Base-by-base conservation (phyloP, 2,797 vertebrate species). In the Anguilla megastoma region DNA sequence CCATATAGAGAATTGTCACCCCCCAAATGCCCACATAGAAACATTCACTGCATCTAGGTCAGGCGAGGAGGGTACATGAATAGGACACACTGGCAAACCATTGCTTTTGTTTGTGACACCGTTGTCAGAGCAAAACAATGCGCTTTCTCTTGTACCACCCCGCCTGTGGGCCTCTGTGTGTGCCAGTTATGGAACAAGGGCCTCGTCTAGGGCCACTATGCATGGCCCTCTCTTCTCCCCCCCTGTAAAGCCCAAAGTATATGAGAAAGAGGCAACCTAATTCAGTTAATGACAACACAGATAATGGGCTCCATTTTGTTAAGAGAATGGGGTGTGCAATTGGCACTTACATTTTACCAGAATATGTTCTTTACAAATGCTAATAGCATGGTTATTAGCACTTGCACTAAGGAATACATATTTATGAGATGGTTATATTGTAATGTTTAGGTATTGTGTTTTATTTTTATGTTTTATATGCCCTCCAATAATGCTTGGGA, bases 301-400 rank as follows among this genome's bases (percentile, higher is more conserved):
- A 50, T 82, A 82, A 82, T 48, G 21, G 41, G 41, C 45, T 45
- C 27, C 45, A 50, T 45, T 82, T 82, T 82, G 79, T 50, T 82
- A 24, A 82, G 79, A 82, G 79, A 82, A 82, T 82, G 45, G 74
- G 21, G 79, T 82, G 79, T 82, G 79, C 79, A 41, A 41, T 79
- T 79, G 36, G 74, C 74, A 82, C 45, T 50, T 50, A 82, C 79
- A 50, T 82, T 82, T 82, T 8, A 82, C 45, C 41, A 82, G 24
- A 50, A 45, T 1, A n/a, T 48, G 79, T 50, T 48, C 79, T 82
- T 82, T 82, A 82, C 41, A 82, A 82, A 82, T 82, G 45, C 79
- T 24, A 82, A 50, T 82, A 82, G 45, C 5, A n/a, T 50, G 45
- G 79, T 50, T 82, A 82, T 82, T 82, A 58, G 60, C 54, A 85